Base-by-base conservation (phyloP, 1,140 invertebrate species). In the Ostrea denselamellosa region DNA sequence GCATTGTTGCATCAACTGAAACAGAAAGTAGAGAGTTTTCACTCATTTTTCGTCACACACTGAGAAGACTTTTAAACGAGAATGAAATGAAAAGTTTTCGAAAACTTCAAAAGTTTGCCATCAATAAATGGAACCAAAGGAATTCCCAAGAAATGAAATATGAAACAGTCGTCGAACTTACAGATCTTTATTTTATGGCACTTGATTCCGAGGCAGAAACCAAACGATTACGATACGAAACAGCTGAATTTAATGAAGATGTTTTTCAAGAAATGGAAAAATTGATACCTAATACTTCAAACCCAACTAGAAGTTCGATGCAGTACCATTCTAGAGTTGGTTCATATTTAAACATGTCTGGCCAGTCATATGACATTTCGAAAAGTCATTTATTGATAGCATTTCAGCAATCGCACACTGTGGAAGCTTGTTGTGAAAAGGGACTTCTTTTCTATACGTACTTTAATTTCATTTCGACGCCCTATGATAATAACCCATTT, bases 191-290 rank as follows among this genome's bases (percentile, higher is more conserved):
- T 12, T 81, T 81, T 17, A 81, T 81, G 25, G 71, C 22, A 22
- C 44, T 81, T 12, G 71, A 81, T 81, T 28, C 71, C 25, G 71
- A 81, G 25, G 71, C 44, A 34, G 71, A 81, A 81, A 28, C 25
- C 71, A 81, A 51, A 28, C 25, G 71, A 81, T 34, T 81, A 81
- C 71, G 71, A 81, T 81, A 22, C 25, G 71, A 81, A 12, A 51
- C 71, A 34, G 25, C 71, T 5, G 14, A 51, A 10, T 34, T 34
- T 2, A 34, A 28, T 34, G 71, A 81, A 34, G 25, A 28, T 81
- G 25, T 34, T 81, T 81, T 81, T 81, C 2, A 34, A 34, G 44
- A 81, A 51, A 81, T 81, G 71, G 25, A 22, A 0, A 51, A 81
- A 22, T 7, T 81, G 22, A 81, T 81, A 81, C 25, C 25, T 7